Percentiles rank a stretch among this genome's conserved stretches.
These are phyloP conservation scores for Fragum sueziense DNA, from an alignment of 2,888 invertebrate species.

Conservation along the genomic window DNA sequence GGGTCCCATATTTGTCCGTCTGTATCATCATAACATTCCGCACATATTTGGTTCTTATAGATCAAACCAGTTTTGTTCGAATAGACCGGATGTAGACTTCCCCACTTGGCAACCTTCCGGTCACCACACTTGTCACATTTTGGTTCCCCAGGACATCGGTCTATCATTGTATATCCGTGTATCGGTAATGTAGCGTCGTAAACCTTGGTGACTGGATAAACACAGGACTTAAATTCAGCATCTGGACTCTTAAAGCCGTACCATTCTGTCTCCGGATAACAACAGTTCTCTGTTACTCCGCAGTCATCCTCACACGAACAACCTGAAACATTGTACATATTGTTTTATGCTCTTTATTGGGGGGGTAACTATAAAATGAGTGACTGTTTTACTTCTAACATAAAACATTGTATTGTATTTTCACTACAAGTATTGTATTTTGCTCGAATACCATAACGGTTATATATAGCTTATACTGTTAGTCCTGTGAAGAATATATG, in stretches of 20 bases:
- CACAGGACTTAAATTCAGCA: neutral
- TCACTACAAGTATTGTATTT: neutral
- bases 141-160: neutral
- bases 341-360: too few species aligned
- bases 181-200: neutral
- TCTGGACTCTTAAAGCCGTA: neutral
- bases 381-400: neutral
- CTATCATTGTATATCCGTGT: neutral
- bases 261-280: neutral
- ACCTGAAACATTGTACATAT: too few species aligned
- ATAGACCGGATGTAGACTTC: constrained; percentile 6
- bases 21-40: constrained; percentile 1
- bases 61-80: neutral
- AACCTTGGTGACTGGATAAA: neutral
- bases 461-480: neutral
- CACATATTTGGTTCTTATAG: constrained; percentile 5
- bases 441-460: neutral
- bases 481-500: neutral
- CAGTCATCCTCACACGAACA: constrained; percentile 13
- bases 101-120: constrained; percentile 4
- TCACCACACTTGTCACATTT: neutral
- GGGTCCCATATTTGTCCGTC: constrained; percentile 6
- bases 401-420: neutral
- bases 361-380: neutral
- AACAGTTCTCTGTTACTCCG: constrained; percentile 4